Evolutionary conservation across 2,113 vertebrate species (phyloP), one percentile per base, ranked within the genome.

Genomic region (Trogon melanurus): DNA sequence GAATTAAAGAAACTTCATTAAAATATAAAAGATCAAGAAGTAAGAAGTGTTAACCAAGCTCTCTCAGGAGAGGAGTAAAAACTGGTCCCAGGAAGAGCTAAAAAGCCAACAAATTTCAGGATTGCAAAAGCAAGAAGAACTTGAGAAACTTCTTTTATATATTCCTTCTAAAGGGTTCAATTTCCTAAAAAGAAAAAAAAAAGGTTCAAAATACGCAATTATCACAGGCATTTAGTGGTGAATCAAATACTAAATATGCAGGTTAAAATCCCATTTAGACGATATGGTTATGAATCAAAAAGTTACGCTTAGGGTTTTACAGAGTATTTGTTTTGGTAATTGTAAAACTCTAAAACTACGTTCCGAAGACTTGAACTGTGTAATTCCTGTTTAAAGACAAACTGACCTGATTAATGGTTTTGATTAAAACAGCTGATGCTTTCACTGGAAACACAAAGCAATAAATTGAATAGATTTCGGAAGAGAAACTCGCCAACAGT

Each of bases 211-310:
- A 18, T 22, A 67, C 1, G 2, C 19, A 58, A 8, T 44, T 76
- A 5, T 8, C n/a, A 8, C 30, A 16, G 19, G 6, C 48, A 32
- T 34, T 56, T 79, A 76, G 13, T 11, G 21, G 11, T 23, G 23
- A 94, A 53, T 61, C 16, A 38, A 56, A 67, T 16, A 32, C n/a
- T 18, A n/a, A 1, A 70, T 38, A 74, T 81, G 19, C 36, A 82
- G 58, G 25, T 66, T 88, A 88, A 78, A 83, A 30, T 44, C 13
- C 14, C 7, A 14, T n/a, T 91, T 38, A 79, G 20, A 44, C 1
- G 3, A 45, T 41, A 45, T 0, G 2, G 4, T 21, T 57, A 53
- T 41, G 17, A 91, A 83, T 5, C 0, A 2, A 61, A 60, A 16
- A 56, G 21, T 41, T 78, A 32, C 2, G 0, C 6, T 21, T 69